Percentiles rank a stretch among this genome's conserved stretches.
These are phyloP conservation scores for Eretmocerus hayati DNA, from an alignment of 2,888 invertebrate genomes.

Conservation along the genomic window DNA sequence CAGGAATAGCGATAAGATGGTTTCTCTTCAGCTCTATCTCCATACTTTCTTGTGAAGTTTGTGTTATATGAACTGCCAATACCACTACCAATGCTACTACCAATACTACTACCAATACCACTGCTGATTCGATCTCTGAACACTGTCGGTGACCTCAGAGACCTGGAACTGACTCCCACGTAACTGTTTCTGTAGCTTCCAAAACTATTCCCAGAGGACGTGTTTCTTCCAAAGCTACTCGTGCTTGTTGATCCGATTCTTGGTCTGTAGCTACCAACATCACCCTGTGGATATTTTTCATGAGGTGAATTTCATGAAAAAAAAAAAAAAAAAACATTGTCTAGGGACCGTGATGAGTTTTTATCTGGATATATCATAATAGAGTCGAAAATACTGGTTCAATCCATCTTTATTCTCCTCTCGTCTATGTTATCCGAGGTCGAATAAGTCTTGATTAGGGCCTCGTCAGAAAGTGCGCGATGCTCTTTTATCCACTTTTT, in stretches of 20 bases:
- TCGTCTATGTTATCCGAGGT: too few relatives aligned
- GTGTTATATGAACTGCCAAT: constrained; percentile 26
- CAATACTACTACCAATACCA: constrained; percentile 33
- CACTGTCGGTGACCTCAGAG: constrained; percentile 27
- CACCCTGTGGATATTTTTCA: constrained; percentile 38
- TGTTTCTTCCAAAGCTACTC: constrained; percentile 31
- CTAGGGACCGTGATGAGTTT: too few relatives aligned
- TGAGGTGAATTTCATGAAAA: too few relatives aligned
- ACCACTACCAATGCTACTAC: constrained; percentile 33
- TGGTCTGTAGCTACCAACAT: constrained; percentile 35
- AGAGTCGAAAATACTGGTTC: too few relatives aligned
- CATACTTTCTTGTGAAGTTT: constrained; percentile 30
- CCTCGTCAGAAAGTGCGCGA: too few relatives aligned
- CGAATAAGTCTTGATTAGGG: too few relatives aligned
- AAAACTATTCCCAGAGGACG: constrained; percentile 31
- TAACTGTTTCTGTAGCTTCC: constrained; percentile 38
- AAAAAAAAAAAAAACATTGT: too few relatives aligned
- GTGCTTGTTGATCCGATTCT: constrained; percentile 14
- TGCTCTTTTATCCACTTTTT: too few relatives aligned
- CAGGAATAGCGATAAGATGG: constrained; percentile 37
- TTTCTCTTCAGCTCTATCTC: constrained; percentile 31
- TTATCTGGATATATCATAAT: too few relatives aligned
- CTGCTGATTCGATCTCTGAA: too few relatives aligned
- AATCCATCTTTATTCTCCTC: too few relatives aligned
- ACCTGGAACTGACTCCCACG: constrained; percentile 29